Evolutionary conservation across 2,888 invertebrate species (phyloP).

Genomic region (Strigamia crassipes): DNA sequence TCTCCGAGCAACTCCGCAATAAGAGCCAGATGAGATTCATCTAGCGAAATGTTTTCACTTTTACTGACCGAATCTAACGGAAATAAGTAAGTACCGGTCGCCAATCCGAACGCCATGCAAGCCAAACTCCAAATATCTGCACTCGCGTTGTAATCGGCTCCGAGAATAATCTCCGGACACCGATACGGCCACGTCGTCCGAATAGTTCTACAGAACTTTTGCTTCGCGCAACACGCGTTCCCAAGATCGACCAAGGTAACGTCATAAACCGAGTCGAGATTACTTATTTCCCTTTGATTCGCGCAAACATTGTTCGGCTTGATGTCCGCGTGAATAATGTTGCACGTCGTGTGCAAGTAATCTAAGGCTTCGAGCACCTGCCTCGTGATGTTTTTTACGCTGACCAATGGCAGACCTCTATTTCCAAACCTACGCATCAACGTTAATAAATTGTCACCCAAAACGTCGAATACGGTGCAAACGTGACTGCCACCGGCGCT

Average conservation of each 20-base stretch:
- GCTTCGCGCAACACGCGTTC: background rate
- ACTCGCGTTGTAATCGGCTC: slow-evolving; percentile 59
- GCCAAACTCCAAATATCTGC: slow-evolving; percentile 62
- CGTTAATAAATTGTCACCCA: too few relatives aligned
- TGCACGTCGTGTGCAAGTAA: slow-evolving; percentile 95
- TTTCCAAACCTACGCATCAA: too few relatives aligned
- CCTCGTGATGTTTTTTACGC: too few relatives aligned
- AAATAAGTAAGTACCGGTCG: slow-evolving; percentile 59
- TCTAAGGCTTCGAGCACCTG: slow-evolving; percentile 89
- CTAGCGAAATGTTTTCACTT: too few relatives aligned
- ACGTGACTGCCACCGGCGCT: too few relatives aligned
- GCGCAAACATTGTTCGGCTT: slow-evolving; percentile 54
- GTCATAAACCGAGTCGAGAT: too few relatives aligned
- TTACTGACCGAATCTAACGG: too few relatives aligned
- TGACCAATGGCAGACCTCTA: too few relatives aligned
- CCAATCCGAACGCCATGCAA: slow-evolving; percentile 61
- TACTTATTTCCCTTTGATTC: too few relatives aligned
- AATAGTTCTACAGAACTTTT: background rate
- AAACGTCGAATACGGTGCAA: too few relatives aligned
- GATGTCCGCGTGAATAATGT: slow-evolving; percentile 74
- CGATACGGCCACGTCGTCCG: background rate
- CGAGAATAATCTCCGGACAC: slow-evolving; percentile 53
- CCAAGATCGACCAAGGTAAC: background rate
- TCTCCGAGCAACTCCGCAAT: too few relatives aligned
- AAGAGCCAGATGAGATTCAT: too few relatives aligned